These are phyloP conservation scores for Meloe dianella DNA, from an alignment of 2,888 invertebrate genomes.

Conservation along the genomic window DNA sequence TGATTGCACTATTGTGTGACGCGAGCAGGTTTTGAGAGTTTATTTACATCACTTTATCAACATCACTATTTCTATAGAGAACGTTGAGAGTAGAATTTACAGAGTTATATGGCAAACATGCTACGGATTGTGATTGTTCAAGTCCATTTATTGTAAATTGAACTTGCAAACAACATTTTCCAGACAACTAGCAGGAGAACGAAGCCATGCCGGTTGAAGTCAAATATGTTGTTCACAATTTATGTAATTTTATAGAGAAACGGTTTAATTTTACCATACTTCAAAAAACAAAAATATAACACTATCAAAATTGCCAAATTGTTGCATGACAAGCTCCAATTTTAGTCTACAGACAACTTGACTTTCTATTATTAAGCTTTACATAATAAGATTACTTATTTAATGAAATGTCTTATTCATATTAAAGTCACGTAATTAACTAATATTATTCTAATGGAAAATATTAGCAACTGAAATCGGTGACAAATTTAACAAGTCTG, in stretches of 20 bases:
- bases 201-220: neutral
- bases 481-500: neutral
- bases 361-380: neutral
- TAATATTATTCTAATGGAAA: neutral
- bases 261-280: too few relatives aligned
- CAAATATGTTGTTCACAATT: neutral
- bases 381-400: neutral
- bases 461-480: neutral
- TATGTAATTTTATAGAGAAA: neutral
- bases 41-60: conserved; percentile 50
- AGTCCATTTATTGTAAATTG: conserved; percentile 17
- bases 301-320: too few relatives aligned
- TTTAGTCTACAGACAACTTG: neutral
- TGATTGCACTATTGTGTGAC: conserved; percentile 49
- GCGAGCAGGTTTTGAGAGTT: conserved; percentile 45
- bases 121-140: conserved; percentile 14
- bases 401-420: neutral
- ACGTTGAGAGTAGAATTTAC: neutral
- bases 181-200: neutral
- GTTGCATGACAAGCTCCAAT: too few relatives aligned
- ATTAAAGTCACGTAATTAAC: neutral
- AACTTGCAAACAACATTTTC: conserved; percentile 16
- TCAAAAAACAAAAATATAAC: too few relatives aligned
- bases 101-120: neutral
- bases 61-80: conserved; percentile 4